Conservation (phyloP, 2,888 invertebrate genomes). For the Lasioglossum pauxillum region DNA sequence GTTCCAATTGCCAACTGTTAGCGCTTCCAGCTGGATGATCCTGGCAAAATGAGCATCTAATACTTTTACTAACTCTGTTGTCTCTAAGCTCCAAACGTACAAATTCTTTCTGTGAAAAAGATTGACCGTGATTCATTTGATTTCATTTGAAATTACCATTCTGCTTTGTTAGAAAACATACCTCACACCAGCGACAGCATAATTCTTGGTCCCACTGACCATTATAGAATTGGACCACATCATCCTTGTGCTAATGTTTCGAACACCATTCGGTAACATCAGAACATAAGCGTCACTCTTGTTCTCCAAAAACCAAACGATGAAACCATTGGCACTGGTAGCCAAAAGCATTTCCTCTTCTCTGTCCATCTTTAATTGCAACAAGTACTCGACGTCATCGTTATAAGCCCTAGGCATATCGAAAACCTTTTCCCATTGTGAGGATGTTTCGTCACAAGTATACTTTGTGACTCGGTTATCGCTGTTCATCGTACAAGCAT, state of each 20-base stretch:
- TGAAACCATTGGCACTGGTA: slow-evolving; percentile 93
- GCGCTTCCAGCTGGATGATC: slow-evolving; percentile 95
- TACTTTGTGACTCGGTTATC: slow-evolving; percentile 86
- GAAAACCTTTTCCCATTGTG: slow-evolving; percentile 87
- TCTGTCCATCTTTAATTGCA: slow-evolving; percentile 93
- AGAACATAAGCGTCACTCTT: slow-evolving; percentile 88
- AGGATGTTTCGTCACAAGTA: slow-evolving; percentile 84
- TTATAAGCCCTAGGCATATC: slow-evolving; percentile 89
- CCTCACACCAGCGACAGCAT: slow-evolving; percentile 97
- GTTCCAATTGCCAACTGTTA: slow-evolving; percentile 96
- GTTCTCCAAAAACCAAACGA: slow-evolving; percentile 91
- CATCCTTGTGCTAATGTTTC: slow-evolving; percentile 97
- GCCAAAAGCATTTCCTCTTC: slow-evolving; percentile 93
- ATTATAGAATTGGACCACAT: slow-evolving; percentile 96
- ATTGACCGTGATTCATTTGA: neutral
- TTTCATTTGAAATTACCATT: neutral
- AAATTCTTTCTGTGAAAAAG: slow-evolving; percentile 90
- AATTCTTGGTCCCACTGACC: slow-evolving; percentile 95
- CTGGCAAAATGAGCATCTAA: slow-evolving; percentile 98
- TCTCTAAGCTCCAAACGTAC: slow-evolving; percentile 96
- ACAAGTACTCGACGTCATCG: slow-evolving; percentile 90
- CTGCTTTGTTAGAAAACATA: slow-evolving; percentile 75
- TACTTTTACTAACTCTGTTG: slow-evolving; percentile 93
- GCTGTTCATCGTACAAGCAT: slow-evolving; percentile 89
- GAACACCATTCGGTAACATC: slow-evolving; percentile 92